phyloP scores from a whole-genome alignment of 1,140 invertebrate species.

The Procambarus clarkii region DNA sequence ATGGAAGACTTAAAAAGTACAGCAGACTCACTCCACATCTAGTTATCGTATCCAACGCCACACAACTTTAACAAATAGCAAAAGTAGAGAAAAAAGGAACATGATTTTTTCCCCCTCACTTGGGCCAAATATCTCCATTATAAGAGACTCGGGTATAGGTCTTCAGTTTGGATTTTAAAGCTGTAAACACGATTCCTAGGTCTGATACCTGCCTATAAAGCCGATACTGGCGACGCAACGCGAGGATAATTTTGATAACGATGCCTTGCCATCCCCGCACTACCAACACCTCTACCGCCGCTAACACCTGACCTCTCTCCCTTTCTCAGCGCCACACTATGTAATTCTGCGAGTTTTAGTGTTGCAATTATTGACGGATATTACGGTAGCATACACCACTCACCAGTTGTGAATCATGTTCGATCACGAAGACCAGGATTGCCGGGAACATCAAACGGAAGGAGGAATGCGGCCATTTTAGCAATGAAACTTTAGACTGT shows the following conservation, averaged over 20 bases:
- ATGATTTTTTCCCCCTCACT: background rate
- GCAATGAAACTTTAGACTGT: background rate
- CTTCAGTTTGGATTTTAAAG: slow-evolving; percentile 8
- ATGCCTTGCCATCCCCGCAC: background rate
- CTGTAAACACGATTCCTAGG: slow-evolving; percentile 18
- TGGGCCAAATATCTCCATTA: background rate
- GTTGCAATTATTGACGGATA: background rate
- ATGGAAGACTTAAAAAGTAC: background rate
- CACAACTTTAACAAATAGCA: background rate
- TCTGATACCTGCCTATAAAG: slow-evolving; percentile 25
- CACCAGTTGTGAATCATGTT: background rate
- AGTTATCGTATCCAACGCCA: background rate
- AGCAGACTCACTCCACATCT: background rate
- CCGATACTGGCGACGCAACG: slow-evolving; percentile 8
- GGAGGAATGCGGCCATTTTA: background rate
- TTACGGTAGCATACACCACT: background rate
- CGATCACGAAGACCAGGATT: background rate
- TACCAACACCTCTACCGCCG: background rate
- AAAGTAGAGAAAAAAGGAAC: background rate
- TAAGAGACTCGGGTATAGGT: background rate
- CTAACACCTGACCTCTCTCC: background rate
- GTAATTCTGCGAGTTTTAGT: background rate
- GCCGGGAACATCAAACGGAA: background rate
- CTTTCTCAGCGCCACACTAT: background rate
- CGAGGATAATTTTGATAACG: slow-evolving; percentile 10